A percentile compares a stretch with the other conserved stretches of the same genome.
These are phyloP conservation scores for Calameuta idolon DNA, from an alignment of 2,888 invertebrate species.

Conservation along the genomic window DNA sequence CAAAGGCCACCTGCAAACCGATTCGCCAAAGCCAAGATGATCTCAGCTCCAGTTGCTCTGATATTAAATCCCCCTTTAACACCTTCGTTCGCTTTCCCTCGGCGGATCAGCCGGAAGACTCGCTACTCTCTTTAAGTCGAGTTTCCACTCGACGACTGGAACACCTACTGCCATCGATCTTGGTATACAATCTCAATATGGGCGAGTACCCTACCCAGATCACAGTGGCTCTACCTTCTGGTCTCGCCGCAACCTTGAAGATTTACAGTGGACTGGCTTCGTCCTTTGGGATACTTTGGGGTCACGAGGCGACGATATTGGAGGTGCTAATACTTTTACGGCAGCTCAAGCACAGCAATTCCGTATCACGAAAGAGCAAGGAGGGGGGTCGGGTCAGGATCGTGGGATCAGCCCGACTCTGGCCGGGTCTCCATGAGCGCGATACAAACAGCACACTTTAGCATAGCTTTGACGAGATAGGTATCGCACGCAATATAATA, in stretches of 20 bases:
- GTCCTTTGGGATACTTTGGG: background rate
- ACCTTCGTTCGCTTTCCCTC: background rate
- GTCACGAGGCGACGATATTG: background rate
- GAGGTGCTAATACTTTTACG: slow-evolving; percentile 8
- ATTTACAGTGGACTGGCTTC: background rate
- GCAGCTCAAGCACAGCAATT: background rate
- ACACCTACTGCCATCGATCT: background rate
- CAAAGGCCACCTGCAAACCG: slow-evolving; percentile 54
- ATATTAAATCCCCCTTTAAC: slow-evolving; percentile 54
- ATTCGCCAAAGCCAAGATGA: slow-evolving; percentile 43
- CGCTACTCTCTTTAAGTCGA: background rate
- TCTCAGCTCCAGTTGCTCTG: slow-evolving; percentile 55
- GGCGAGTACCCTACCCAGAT: background rate
- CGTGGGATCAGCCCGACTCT: background rate
- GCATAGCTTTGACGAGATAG: slow-evolving; percentile 9
- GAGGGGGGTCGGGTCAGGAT: background rate
- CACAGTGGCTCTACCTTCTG: background rate
- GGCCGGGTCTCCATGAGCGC: background rate
- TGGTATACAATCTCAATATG: background rate
- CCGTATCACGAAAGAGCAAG: background rate
- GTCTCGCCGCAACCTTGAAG: background rate
- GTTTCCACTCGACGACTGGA: background rate
- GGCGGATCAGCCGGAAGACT: background rate
- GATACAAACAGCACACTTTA: slow-evolving; percentile 9
- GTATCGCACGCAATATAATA: slow-evolving; percentile 38